Conservation (phyloP, 2,113 vertebrate genomes). For the Tichodroma muraria region DNA sequence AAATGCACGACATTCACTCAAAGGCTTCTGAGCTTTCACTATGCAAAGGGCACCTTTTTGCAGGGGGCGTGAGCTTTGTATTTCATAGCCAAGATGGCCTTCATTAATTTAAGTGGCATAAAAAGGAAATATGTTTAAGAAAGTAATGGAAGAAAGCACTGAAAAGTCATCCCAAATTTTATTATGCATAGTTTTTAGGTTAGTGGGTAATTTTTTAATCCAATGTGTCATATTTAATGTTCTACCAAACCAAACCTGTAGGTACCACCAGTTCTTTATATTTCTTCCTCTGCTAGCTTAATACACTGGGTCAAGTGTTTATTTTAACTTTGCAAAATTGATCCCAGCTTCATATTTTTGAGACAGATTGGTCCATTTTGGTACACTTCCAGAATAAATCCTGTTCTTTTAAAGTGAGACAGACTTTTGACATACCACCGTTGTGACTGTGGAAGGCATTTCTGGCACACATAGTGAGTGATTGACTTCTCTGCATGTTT, state of each 20-base stretch:
- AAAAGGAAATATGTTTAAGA: not conserved
- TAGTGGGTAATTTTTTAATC: not conserved
- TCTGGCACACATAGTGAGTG: not conserved
- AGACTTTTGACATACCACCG: slow-evolving; percentile 33
- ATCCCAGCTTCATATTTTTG: slow-evolving; percentile 53
- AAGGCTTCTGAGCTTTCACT: not conserved
- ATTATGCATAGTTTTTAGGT: not conserved
- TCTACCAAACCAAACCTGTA: not conserved
- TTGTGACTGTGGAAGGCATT: slow-evolving; percentile 30
- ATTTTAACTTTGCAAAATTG: slow-evolving; percentile 60
- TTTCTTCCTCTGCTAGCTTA: slow-evolving; percentile 26
- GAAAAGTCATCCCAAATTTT: not conserved
- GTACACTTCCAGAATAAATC: slow-evolving; percentile 60
- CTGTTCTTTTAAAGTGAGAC: slow-evolving; percentile 46
- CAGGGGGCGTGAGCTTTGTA: not conserved
- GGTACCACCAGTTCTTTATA: not conserved
- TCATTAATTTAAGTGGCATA: not conserved
- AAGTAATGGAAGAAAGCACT: not conserved
- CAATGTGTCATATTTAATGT: not conserved
- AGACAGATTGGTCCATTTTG: slow-evolving; percentile 30
- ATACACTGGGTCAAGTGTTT: slow-evolving; percentile 33
- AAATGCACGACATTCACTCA: not conserved
- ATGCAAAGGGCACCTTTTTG: not conserved
- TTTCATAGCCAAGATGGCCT: not conserved
- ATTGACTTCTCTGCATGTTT: slow-evolving; percentile 43